Conservation (phyloP, 2,797 vertebrate species). For the Synaphobranchus kaupii region DNA sequence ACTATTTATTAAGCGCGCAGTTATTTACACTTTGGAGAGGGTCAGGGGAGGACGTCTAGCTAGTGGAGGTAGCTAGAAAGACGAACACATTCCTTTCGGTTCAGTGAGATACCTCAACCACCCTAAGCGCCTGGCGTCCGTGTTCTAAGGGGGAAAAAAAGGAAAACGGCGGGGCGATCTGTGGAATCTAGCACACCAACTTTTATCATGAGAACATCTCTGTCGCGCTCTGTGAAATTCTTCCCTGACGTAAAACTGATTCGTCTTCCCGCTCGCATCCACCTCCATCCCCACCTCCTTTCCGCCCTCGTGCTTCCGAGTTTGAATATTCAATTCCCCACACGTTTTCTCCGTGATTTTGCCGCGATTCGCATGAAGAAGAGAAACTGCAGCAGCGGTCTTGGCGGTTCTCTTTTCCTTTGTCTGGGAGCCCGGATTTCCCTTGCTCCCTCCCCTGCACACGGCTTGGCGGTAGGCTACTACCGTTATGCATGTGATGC, state of each 20-base stretch:
- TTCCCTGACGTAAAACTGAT: conserved; percentile 43
- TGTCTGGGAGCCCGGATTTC: background rate
- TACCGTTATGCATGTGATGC: background rate
- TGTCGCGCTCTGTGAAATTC: conserved; percentile 6
- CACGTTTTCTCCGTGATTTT: conserved; percentile 53
- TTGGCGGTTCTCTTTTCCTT: conserved; percentile 24
- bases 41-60: conserved; percentile 27
- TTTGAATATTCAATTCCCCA: conserved; percentile 65
- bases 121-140: background rate
- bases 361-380: conserved; percentile 39
- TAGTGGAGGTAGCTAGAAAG: conserved; percentile 23
- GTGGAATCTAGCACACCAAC: conserved; percentile 58
- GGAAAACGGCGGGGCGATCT: conserved; percentile 51
- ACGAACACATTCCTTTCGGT: background rate
- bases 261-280: conserved; percentile 32
- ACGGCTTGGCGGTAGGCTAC: background rate
- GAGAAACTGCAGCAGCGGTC: conserved; percentile 52
- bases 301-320: conserved; percentile 42
- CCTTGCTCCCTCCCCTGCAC: conserved; percentile 33
- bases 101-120: background rate
- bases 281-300: conserved; percentile 34
- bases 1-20: conserved; percentile 57
- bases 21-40: conserved; percentile 56
- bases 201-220: conserved; percentile 45
- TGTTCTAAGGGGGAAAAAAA: conserved; percentile 33